Conservation (phyloP, 1,140 invertebrate genomes). For the Drosophila triauraria region DNA sequence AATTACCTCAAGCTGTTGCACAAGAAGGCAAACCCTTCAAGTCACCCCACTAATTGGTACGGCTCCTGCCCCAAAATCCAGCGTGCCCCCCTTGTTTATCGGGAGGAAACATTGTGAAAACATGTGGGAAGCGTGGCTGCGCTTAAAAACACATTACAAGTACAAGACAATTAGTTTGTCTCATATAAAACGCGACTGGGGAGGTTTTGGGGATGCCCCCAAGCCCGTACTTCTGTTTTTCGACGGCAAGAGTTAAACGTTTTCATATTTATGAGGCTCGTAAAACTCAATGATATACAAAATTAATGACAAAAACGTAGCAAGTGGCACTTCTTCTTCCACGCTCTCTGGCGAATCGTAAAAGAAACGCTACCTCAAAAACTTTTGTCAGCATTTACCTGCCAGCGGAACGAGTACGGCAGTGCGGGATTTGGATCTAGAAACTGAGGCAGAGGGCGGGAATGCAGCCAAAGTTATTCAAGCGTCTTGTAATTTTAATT, state of each 20-base stretch:
- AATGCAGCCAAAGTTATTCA: slow-evolving; percentile 47
- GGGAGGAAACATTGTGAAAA: slow-evolving; percentile 75
- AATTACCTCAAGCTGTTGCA: slow-evolving; percentile 83
- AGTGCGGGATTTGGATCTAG: background rate
- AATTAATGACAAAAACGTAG: slow-evolving; percentile 81
- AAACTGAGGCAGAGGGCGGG: background rate
- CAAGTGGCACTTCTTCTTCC: slow-evolving; percentile 66
- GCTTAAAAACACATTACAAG: slow-evolving; percentile 83
- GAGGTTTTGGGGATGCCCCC: background rate
- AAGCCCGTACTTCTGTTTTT: background rate
- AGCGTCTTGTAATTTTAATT: slow-evolving; percentile 82
- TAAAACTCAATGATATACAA: slow-evolving; percentile 85
- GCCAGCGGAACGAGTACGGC: slow-evolving; percentile 16
- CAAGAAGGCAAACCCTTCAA: slow-evolving; percentile 23
- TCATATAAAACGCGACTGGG: slow-evolving; percentile 49
- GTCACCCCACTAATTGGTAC: slow-evolving; percentile 33
- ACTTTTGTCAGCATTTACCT: slow-evolving; percentile 66
- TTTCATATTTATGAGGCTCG: slow-evolving; percentile 84
- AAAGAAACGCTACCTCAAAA: slow-evolving; percentile 81
- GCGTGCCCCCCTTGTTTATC: slow-evolving; percentile 55
- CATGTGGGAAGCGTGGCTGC: slow-evolving; percentile 72
- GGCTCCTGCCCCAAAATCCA: slow-evolving; percentile 7
- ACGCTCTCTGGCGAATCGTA: slow-evolving; percentile 72
- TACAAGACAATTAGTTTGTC: slow-evolving; percentile 83
- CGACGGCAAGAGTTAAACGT: slow-evolving; percentile 79